Evolutionary conservation across 2,888 invertebrate genomes (phyloP).

Genomic region (Cataglyphis altisquamis): DNA sequence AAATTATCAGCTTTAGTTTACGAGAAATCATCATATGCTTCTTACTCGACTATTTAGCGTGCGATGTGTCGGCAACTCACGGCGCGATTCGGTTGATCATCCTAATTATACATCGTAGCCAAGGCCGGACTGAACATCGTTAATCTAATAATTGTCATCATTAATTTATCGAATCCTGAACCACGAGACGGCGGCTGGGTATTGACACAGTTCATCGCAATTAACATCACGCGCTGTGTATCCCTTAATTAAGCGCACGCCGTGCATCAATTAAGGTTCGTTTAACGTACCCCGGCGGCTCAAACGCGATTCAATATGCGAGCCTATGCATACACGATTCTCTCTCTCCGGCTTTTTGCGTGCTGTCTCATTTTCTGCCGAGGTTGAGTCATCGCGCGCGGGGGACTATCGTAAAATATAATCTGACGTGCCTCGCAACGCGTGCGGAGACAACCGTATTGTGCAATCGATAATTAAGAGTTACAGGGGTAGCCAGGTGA

Average conservation of each 20-base stretch:
- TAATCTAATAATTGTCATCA: conserved; percentile 47
- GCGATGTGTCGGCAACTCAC: not conserved
- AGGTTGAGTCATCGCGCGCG: conserved; percentile 58
- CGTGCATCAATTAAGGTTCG: conserved; percentile 36
- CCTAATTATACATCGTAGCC: conserved; percentile 25
- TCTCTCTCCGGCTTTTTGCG: conserved; percentile 15
- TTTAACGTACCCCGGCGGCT: conserved; percentile 18
- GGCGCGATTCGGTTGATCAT: conserved; percentile 10
- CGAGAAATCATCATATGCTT: not conserved
- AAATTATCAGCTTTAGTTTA: not conserved
- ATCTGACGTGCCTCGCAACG: conserved; percentile 20
- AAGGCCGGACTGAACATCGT: conserved; percentile 12
- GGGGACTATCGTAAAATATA: conserved; percentile 23
- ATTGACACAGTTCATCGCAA: conserved; percentile 50
- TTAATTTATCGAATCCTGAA: conserved; percentile 33
- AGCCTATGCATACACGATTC: not conserved
- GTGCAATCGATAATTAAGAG: conserved; percentile 39
- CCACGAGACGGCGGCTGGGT: conserved; percentile 4
- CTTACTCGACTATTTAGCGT: not conserved
- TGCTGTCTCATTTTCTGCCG: conserved; percentile 42
- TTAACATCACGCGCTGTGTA: conserved; percentile 43
- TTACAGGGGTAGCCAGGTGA: conserved; percentile 8
- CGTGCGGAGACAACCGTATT: conserved; percentile 20
- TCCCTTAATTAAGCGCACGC: conserved; percentile 50
- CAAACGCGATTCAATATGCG: conserved; percentile 27